Percentiles rank a stretch among this genome's conserved stretches.
Conservation (phyloP, 2,888 invertebrate genomes). For the Papilio gigon region DNA sequence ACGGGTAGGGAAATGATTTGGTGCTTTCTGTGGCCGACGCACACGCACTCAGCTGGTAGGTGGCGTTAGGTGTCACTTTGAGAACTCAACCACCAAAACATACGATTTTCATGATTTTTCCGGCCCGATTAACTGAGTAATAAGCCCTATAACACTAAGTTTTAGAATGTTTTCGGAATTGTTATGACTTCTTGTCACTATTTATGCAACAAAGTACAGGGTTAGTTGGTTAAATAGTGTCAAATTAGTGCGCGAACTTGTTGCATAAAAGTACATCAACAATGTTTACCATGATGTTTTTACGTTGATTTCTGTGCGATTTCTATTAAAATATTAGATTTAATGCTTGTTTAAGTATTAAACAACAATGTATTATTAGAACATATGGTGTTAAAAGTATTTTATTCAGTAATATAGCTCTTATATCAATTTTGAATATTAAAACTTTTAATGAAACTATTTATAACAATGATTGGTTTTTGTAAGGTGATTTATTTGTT, state of each 20-base stretch:
- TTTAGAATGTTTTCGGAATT: constrained; percentile 47
- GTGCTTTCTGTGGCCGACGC: constrained; percentile 82
- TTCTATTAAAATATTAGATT: constrained; percentile 50
- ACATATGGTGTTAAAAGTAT: neutral
- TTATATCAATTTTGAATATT: neutral
- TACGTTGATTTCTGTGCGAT: constrained; percentile 60
- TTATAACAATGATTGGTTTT: neutral
- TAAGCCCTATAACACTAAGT: constrained; percentile 58
- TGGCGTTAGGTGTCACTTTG: constrained; percentile 77
- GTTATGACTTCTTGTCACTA: constrained; percentile 41
- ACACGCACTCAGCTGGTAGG: constrained; percentile 82
- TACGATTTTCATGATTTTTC: constrained; percentile 81
- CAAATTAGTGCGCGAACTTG: constrained; percentile 72
- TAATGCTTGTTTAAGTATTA: constrained; percentile 28
- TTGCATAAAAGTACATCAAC: constrained; percentile 60
- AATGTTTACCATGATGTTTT: constrained; percentile 71
- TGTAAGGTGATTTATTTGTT: constrained; percentile 46
- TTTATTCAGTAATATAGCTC: neutral
- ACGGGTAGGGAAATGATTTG: constrained; percentile 84
- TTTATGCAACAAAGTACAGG: constrained; percentile 45
- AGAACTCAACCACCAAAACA: constrained; percentile 73
- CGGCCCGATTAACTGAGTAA: constrained; percentile 74
- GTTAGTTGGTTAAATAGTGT: constrained; percentile 53
- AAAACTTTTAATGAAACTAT: neutral
- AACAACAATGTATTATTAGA: neutral